Evolutionary conservation across 2,113 vertebrate genomes (phyloP), one percentile per base, ranked within the genome.

Genomic region (Nothobranchius kuhntae): DNA sequence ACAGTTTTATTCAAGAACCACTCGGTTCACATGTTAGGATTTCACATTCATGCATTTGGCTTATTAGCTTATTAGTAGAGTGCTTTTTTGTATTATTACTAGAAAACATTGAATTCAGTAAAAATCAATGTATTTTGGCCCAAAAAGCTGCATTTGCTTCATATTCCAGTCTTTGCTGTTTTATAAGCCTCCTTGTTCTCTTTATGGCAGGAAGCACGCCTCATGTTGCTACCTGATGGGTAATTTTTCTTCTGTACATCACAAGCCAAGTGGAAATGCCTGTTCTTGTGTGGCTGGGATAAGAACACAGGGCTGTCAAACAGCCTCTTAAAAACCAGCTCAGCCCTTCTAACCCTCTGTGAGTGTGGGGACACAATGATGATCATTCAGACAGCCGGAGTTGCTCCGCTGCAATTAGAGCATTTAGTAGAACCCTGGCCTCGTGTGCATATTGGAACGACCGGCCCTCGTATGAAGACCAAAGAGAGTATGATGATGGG

Each of bases 351-450:
- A 80, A 85, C 87, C 86, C 86, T 86, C 85, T 85, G 88, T 89
- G 91, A 90, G 87, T 74, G 61, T 52, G 60, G 78, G 63, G 81
- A 91, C 90, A 93, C 91, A 93, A 92, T 92, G 87, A 88, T 68
- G 69, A 88, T 87, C 84, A 92, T 92, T 93, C 86, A 92, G 87
- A 77, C 71, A 82, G 78, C 81, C 81, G 66, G 77, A 75, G 85
- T 81, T 7, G 15, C 81, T 86, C 65, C 60, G 71, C 73, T 85
- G 84, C 83, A 84, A 89, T 89, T 84, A 87, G 85, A 78, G 84
- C 77, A 77, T 91, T 92, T 83, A 87, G 84, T 78, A 86, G 64
- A 87, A 86, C 78, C 81, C 65, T 46, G 60, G 61, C 88, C 90
- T 91, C 91, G 88, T 91, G 78, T 88, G 79, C 71, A 54, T 1